Conservation (phyloP, 2,113 vertebrate genomes). For the Ploceus nigricollis region DNA sequence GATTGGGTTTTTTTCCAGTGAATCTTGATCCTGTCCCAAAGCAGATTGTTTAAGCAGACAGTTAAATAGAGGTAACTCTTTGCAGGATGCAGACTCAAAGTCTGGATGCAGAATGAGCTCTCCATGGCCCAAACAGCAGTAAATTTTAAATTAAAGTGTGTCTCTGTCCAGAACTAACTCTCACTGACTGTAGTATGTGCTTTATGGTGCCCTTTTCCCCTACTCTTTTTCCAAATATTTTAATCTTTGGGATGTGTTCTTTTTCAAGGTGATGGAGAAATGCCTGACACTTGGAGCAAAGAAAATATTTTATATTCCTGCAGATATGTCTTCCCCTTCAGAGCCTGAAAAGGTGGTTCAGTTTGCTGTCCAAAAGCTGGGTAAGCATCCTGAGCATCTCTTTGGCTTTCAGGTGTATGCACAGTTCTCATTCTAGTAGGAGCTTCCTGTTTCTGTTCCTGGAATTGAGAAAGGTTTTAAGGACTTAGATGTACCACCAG, state of each 20-base stretch:
- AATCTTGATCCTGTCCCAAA: not conserved
- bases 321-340: slow-evolving; percentile 78
- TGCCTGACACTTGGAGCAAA: slow-evolving; percentile 81
- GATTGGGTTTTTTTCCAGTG: not conserved
- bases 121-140: not conserved
- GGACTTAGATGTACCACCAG: not conserved
- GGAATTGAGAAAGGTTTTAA: not conserved
- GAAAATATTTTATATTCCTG: slow-evolving; percentile 76
- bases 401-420: not conserved
- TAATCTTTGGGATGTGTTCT: not conserved
- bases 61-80: not conserved
- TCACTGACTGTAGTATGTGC: not conserved
- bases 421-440: not conserved
- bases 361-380: slow-evolving; percentile 81
- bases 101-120: not conserved
- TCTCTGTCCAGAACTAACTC: not conserved
- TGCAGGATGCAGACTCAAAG: not conserved
- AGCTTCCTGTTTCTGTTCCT: not conserved
- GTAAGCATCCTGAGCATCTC: slow-evolving; percentile 39
- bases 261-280: slow-evolving; percentile 79
- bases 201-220: not conserved
- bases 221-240: not conserved
- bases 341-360: slow-evolving; percentile 77
- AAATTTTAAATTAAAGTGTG: not conserved
- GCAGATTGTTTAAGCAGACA: not conserved